Conservation (phyloP, 2,113 vertebrate species). For the Centropus unirufus region DNA sequence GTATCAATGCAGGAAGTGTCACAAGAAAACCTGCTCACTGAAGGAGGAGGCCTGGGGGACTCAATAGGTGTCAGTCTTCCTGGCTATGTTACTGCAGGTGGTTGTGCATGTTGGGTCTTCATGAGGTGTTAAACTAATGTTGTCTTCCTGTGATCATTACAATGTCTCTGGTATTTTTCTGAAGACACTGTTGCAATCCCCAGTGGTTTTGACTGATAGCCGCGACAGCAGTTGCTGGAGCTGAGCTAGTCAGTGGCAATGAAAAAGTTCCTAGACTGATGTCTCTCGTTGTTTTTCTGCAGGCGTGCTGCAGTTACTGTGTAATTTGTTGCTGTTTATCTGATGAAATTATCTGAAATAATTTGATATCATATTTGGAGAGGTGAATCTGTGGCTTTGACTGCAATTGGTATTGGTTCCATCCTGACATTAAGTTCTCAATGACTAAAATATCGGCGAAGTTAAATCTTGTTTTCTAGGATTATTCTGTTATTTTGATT, state of each 20-base stretch:
- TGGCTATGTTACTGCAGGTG: background rate
- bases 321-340: background rate
- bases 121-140: background rate
- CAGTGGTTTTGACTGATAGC: background rate
- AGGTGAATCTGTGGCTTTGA: background rate
- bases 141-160: background rate
- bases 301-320: background rate
- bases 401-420: background rate
- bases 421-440: background rate
- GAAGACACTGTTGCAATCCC: background rate
- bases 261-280: background rate
- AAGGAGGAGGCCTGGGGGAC: fast-evolving
- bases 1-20: background rate
- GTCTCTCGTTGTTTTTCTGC: background rate
- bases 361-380: background rate
- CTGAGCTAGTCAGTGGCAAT: background rate
- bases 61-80: background rate
- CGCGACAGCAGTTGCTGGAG: background rate
- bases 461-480: background rate
- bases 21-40: background rate
- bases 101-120: background rate
- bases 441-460: background rate
- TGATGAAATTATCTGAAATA: background rate
- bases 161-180: background rate
- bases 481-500: background rate